Evolutionary conservation across 2,113 vertebrate genomes (phyloP).

Genomic region (Aythya baeri): DNA sequence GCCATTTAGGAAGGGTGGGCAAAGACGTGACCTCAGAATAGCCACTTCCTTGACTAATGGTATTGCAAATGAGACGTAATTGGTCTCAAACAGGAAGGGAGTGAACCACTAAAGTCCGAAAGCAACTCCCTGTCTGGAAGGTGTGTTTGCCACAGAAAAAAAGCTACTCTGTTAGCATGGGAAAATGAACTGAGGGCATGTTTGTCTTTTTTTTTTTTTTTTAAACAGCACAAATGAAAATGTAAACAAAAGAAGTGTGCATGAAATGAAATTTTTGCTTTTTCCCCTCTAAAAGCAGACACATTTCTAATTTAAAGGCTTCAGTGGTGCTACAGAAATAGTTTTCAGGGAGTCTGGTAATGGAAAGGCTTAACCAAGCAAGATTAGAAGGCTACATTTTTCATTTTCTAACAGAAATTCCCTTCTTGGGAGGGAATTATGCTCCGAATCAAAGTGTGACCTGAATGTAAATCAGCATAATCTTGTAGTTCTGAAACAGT

Average conservation of each 20-base stretch:
- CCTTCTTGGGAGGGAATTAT: not conserved
- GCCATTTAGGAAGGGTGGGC: constrained; percentile 40
- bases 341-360: not conserved
- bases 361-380: not conserved
- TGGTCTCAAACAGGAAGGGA: constrained; percentile 68
- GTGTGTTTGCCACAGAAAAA: constrained; percentile 40
- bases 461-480: not conserved
- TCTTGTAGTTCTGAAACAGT: not conserved
- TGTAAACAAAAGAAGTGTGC: not conserved
- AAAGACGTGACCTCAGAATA: constrained; percentile 53
- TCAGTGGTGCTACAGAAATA: not conserved
- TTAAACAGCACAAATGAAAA: constrained; percentile 6
- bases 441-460: not conserved
- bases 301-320: not conserved
- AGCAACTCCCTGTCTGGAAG: constrained; percentile 66
- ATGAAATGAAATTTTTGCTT: not conserved
- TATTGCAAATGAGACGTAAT: constrained; percentile 57
- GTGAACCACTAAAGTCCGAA: constrained; percentile 48
- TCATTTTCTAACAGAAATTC: not conserved
- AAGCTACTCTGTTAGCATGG: constrained; percentile 39
- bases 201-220: constrained; percentile 5
- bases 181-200: constrained; percentile 49
- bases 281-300: not conserved
- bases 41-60: constrained; percentile 55
- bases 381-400: not conserved